These are phyloP conservation scores for Ectropis crepuscularia DNA, from an alignment of 2,888 invertebrate genomes.

Conservation along the genomic window DNA sequence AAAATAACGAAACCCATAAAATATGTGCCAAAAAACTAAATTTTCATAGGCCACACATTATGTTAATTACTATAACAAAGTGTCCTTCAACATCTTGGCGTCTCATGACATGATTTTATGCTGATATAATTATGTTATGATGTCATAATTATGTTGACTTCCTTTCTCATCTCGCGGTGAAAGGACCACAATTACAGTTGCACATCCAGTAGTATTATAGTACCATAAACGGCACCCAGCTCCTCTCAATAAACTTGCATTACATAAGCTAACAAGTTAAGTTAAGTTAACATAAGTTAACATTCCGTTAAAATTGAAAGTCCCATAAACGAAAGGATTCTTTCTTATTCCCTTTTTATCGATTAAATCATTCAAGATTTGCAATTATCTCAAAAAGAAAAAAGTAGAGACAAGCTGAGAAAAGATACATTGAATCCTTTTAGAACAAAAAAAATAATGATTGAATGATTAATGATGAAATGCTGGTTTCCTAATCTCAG, in stretches of 20 bases:
- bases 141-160: slow-evolving; percentile 33
- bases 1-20: background rate
- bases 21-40: background rate
- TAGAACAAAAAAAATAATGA: no score
- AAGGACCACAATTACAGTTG: slow-evolving; percentile 37
- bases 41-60: slow-evolving; percentile 10
- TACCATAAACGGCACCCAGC: slow-evolving; percentile 12
- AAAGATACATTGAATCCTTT: no score
- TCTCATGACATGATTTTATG: background rate
- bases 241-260: slow-evolving; percentile 4
- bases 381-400: no score
- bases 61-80: background rate
- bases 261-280: slow-evolving; percentile 1
- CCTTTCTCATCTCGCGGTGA: slow-evolving; percentile 40
- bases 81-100: background rate
- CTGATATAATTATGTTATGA: slow-evolving; percentile 9
- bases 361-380: no score
- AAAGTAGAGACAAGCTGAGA: no score
- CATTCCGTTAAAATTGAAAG: background rate
- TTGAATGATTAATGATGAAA: no score
- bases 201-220: slow-evolving; percentile 13
- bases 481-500: no score
- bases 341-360: no score
- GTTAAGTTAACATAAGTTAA: no score
- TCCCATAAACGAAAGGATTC: background rate